These are phyloP conservation scores for Cetonia aurata DNA, from an alignment of 2,888 invertebrate species.

Conservation along the genomic window DNA sequence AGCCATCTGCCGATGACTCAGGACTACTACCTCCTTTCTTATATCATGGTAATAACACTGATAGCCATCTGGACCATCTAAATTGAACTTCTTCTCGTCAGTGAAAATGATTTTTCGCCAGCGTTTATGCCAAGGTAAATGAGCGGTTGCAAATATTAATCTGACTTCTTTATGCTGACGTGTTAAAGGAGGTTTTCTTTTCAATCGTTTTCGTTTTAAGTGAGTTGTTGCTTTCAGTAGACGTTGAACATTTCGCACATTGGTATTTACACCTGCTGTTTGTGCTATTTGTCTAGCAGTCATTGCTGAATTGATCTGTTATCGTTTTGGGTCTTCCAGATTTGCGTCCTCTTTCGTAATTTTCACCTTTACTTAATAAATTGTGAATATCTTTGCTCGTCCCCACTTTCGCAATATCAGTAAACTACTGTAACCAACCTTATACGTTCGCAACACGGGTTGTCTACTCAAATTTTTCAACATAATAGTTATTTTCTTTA, in stretches of 20 bases:
- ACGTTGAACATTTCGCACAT: background rate
- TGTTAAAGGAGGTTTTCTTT: background rate
- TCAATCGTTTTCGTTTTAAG: background rate
- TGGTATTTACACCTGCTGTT: background rate
- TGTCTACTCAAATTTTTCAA: too few relatives aligned
- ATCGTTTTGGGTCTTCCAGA: background rate
- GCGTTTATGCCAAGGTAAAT: background rate
- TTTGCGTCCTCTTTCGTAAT: background rate
- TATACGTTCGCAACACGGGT: too few relatives aligned
- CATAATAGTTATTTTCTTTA: too few relatives aligned
- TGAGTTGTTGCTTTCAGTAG: background rate
- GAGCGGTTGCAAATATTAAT: background rate
- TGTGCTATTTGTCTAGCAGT: too few relatives aligned
- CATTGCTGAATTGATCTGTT: too few relatives aligned
- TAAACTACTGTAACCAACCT: too few relatives aligned
- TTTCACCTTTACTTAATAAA: background rate
- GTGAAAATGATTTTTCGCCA: constrained; percentile 6
- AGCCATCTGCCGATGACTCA: background rate
- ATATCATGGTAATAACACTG: constrained; percentile 9
- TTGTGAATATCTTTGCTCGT: too few relatives aligned
- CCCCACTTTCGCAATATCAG: too few relatives aligned
- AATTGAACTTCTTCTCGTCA: background rate
- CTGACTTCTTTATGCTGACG: constrained; percentile 2
- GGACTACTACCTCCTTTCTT: background rate
- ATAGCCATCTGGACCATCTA: background rate